These are phyloP conservation scores for Anabacerthia variegaticeps DNA, from an alignment of 2,797 vertebrate genomes.

Conservation along the genomic window DNA sequence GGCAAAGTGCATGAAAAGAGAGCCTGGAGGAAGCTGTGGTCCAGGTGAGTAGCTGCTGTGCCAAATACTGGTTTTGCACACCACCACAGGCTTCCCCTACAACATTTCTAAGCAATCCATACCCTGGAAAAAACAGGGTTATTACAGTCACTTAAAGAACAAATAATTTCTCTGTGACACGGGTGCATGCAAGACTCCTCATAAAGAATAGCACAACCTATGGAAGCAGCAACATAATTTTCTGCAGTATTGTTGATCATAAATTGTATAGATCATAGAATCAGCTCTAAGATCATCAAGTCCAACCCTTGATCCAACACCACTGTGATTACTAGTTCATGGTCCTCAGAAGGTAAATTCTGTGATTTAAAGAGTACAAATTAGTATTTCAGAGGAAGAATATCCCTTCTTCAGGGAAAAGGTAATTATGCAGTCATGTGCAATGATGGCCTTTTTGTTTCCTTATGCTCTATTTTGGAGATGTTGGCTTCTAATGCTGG, in stretches of 20 bases:
- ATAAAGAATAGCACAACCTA: not conserved
- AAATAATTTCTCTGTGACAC: not conserved
- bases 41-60: not conserved
- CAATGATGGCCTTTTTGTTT: not conserved
- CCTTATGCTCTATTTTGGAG: not conserved
- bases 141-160: not conserved
- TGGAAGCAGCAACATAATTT: not conserved
- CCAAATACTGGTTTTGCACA: not conserved
- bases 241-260: not conserved
- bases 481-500: not conserved
- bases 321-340: too few species aligned
- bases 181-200: not conserved
- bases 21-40: not conserved
- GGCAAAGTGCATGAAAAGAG: not conserved
- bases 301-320: too few species aligned
- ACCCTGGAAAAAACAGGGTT: not conserved
- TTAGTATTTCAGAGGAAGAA: not conserved
- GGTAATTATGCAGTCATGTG: fast-evolving
- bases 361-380: not conserved
- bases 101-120: not conserved
- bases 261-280: not conserved
- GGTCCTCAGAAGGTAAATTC: not conserved
- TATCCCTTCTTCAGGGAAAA: not conserved
- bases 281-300: too few species aligned
- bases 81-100: not conserved